These are phyloP conservation scores for Burhinus oedicnemus DNA, from an alignment of 2,113 vertebrate genomes.

Conservation along the genomic window DNA sequence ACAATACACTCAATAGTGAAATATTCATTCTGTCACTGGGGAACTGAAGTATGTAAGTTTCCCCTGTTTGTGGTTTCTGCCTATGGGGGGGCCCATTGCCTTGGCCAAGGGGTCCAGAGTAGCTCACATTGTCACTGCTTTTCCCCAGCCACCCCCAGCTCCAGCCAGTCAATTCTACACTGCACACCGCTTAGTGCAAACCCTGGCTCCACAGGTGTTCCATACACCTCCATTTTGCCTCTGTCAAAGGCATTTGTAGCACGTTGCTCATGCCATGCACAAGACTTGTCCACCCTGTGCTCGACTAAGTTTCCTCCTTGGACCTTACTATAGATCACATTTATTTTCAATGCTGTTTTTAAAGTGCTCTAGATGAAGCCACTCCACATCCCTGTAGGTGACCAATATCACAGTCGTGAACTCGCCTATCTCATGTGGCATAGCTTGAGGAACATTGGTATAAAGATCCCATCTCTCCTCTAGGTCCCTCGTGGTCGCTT, in stretches of 20 bases:
- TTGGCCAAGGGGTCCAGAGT: neutral
- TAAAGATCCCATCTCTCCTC: neutral
- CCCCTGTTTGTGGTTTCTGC: neutral
- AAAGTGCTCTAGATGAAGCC: neutral
- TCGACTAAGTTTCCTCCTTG: neutral
- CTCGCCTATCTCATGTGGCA: neutral
- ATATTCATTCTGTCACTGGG: neutral
- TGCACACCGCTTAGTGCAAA: neutral
- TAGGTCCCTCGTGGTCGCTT: fast-evolving
- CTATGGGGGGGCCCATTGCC: neutral
- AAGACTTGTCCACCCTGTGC: neutral
- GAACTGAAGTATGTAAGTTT: neutral
- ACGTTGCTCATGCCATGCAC: neutral
- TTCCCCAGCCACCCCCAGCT: neutral
- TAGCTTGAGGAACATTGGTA: neutral
- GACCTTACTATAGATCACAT: neutral
- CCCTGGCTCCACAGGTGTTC: neutral
- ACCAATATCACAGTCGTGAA: neutral
- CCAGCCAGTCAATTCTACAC: neutral
- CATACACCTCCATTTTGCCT: neutral
- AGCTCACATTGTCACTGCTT: neutral
- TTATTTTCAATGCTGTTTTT: neutral
- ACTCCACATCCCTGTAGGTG: neutral
- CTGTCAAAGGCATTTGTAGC: neutral
- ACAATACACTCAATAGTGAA: neutral